phyloP scores from a whole-genome alignment of 2,888 invertebrate genomes.

The Calameuta filiformis region DNA sequence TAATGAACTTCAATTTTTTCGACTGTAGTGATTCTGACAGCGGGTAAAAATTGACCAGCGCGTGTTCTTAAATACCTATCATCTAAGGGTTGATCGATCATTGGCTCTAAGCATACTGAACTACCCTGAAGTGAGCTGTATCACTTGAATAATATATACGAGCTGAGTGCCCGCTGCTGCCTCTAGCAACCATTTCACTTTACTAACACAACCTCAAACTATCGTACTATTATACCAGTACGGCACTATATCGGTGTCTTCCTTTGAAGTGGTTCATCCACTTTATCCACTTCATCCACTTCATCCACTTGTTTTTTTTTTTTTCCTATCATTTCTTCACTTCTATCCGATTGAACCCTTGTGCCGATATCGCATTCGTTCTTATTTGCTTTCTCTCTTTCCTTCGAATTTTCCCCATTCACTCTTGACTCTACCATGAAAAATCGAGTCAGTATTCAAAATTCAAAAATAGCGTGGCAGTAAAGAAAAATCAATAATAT shows the following conservation, averaged over 20 bases:
- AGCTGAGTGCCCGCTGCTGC: slow-evolving; percentile 15
- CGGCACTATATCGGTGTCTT: neutral
- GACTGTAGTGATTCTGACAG: neutral
- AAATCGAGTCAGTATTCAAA: too few species aligned
- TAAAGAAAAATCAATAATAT: slow-evolving; percentile 13
- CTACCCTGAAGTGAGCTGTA: slow-evolving; percentile 8
- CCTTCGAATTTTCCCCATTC: too few species aligned
- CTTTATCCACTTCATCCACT: neutral
- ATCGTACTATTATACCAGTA: too few species aligned
- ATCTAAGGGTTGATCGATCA: neutral
- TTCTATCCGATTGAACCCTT: too few species aligned
- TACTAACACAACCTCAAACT: neutral
- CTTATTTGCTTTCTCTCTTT: too few species aligned
- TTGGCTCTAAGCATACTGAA: neutral
- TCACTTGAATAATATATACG: slow-evolving; percentile 19
- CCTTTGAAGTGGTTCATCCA: neutral
- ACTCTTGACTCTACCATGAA: too few species aligned
- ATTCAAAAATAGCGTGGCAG: too few species aligned
- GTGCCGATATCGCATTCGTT: too few species aligned
- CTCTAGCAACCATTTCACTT: neutral
- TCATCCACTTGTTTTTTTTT: neutral
- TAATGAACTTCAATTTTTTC: too few species aligned
- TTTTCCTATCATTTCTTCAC: too few species aligned
- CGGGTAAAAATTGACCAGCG: neutral
- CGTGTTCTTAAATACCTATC: slow-evolving; percentile 2